Conservation (phyloP, 2,888 invertebrate genomes). For the Lathronympha strigana region DNA sequence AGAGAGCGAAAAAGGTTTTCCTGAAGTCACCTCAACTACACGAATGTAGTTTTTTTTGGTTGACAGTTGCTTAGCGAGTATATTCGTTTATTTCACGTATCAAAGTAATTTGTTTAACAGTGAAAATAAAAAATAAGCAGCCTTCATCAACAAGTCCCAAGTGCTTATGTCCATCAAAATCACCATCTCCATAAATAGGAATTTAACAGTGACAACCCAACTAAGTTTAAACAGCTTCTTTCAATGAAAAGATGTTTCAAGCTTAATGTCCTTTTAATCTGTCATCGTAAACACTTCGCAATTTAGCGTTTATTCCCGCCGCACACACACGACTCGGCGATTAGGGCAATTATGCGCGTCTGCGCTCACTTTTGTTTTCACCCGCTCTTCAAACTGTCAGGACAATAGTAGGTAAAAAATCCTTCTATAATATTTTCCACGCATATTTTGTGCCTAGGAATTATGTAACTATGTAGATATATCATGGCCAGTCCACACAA, state of each 20-base stretch:
- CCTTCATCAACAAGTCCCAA: too few species aligned
- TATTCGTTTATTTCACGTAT: too few species aligned
- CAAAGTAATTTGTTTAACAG: too few species aligned
- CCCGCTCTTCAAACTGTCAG: constrained; percentile 14
- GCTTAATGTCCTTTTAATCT: constrained; percentile 27
- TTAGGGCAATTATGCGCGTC: constrained; percentile 29
- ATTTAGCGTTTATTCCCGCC: constrained; percentile 14
- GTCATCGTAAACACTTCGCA: constrained; percentile 24
- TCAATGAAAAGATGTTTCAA: constrained; percentile 5
- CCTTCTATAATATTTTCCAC: background rate
- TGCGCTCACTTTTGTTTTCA: constrained; percentile 12
- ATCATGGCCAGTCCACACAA: too few species aligned
- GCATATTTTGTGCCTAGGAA: too few species aligned
- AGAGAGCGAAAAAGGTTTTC: too few species aligned
- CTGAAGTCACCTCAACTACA: too few species aligned
- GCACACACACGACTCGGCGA: constrained; percentile 18
- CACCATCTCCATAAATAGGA: background rate
- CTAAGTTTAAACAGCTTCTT: background rate
- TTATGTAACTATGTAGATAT: too few species aligned
- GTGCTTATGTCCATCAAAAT: background rate
- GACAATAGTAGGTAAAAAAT: constrained; percentile 3
- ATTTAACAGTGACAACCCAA: background rate
- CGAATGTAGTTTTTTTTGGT: too few species aligned
- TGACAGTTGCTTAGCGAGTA: too few species aligned
- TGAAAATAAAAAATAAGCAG: too few species aligned